Evolutionary conservation across 2,113 vertebrate genomes (phyloP).

Genomic region (Neomonachus schauinslandi): DNA sequence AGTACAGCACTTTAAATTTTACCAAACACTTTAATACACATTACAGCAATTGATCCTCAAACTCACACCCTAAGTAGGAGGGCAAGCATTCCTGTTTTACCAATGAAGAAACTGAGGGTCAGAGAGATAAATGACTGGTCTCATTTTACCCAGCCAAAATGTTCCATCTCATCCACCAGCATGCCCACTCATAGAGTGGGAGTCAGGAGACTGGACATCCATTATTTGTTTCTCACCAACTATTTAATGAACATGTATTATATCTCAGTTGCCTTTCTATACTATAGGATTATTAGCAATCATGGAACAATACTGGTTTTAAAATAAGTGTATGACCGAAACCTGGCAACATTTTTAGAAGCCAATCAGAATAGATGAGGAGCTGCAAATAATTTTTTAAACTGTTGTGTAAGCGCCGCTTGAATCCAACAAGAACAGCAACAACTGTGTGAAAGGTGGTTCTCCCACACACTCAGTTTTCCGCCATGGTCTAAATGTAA

Average conservation of each 20-base stretch:
- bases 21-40: not conserved
- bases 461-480: not conserved
- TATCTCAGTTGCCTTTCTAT: not conserved
- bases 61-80: not conserved
- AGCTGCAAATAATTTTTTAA: not conserved
- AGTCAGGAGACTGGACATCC: not conserved
- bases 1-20: not conserved
- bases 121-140: not conserved
- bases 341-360: not conserved
- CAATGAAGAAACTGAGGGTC: not conserved
- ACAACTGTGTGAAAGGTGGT: not conserved
- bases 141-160: conserved; percentile 15
- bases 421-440: not conserved
- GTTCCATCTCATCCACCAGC: not conserved
- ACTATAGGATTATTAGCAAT: not conserved
- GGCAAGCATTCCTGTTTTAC: not conserved
- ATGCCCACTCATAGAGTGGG: not conserved
- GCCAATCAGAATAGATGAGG: not conserved
- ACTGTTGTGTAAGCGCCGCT: not conserved
- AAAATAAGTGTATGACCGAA: not conserved
- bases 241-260: not conserved
- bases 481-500: not conserved
- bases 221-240: conserved; percentile 8
- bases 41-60: not conserved
- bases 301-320: not conserved